phyloP scores from a whole-genome alignment of 1,140 invertebrate species.

The Drosophila kikkawai region DNA sequence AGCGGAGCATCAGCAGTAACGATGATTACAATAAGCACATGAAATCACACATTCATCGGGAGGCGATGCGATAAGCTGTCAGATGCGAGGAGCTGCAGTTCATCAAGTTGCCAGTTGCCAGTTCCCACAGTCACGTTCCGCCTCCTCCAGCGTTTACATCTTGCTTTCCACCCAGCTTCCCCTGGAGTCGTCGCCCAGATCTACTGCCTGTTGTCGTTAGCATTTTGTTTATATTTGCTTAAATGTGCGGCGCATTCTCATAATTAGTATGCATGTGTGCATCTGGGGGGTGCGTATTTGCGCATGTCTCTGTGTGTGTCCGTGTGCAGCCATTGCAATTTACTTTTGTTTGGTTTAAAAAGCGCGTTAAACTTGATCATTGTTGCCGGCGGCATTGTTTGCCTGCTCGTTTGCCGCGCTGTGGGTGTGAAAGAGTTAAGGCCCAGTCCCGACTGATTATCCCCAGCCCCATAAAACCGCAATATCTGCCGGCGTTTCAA shows the following conservation, averaged over 20 bases:
- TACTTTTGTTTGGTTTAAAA: conserved; percentile 66
- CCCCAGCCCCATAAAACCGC: conserved; percentile 9
- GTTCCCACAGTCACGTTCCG: conserved; percentile 36
- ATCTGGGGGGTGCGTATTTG: conserved; percentile 18
- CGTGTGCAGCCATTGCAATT: conserved; percentile 46
- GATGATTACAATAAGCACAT: conserved; percentile 66
- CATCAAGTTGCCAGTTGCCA: conserved; percentile 37
- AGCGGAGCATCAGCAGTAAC: conserved; percentile 25
- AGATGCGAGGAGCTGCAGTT: conserved; percentile 40
- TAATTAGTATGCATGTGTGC: conserved; percentile 66
- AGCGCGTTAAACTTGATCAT: conserved; percentile 59
- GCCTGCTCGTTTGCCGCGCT: conserved; percentile 30
- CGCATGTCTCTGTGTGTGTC: conserved; percentile 10
- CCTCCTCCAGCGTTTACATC: conserved; percentile 47
- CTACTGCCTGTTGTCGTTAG: conserved; percentile 54
- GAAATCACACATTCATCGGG: conserved; percentile 56
- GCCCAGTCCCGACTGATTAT: conserved; percentile 1
- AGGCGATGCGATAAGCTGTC: conserved; percentile 38
- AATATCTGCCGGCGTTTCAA: conserved; percentile 26
- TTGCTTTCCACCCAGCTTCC: neutral
- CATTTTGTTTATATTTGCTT: conserved; percentile 72
- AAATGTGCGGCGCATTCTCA: conserved; percentile 57
- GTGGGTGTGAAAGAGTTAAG: conserved; percentile 30
- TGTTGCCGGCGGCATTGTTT: conserved; percentile 43
- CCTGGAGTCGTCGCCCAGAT: neutral